Conservation (phyloP, 2,797 vertebrate species). For the Sebastes oblongus region DNA sequence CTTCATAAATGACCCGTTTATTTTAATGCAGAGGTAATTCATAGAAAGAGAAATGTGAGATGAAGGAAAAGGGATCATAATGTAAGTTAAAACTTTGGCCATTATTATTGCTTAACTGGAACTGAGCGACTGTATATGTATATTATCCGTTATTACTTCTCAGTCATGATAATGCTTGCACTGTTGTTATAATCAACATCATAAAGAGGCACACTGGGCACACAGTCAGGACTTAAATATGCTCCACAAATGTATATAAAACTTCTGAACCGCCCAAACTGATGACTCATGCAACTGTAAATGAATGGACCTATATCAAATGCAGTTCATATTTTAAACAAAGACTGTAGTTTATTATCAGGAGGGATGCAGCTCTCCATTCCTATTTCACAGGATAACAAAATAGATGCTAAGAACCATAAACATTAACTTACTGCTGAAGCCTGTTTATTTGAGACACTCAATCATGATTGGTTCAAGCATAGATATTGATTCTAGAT, state of each 20-base stretch:
- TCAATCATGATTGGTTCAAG: not conserved
- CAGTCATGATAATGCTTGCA: constrained; percentile 24
- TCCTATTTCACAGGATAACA: not conserved
- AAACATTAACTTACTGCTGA: not conserved
- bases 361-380: not conserved
- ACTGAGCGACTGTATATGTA: not conserved
- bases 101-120: constrained; percentile 14
- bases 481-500: not conserved
- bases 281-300: constrained; percentile 3
- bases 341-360: not conserved
- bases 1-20: not conserved
- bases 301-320: constrained; percentile 1
- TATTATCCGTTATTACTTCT: constrained; percentile 18
- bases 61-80: not conserved
- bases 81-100: not conserved
- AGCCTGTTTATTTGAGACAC: not conserved
- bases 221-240: constrained; percentile 30
- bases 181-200: constrained; percentile 29
- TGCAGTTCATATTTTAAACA: constrained; percentile 10
- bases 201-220: constrained; percentile 16
- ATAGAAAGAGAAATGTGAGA: not conserved
- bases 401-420: not conserved
- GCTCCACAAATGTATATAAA: constrained; percentile 19
- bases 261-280: constrained; percentile 7
- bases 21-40: not conserved